Conservation (phyloP, 1,140 invertebrate species). For the Zaprionus tsacasi region DNA sequence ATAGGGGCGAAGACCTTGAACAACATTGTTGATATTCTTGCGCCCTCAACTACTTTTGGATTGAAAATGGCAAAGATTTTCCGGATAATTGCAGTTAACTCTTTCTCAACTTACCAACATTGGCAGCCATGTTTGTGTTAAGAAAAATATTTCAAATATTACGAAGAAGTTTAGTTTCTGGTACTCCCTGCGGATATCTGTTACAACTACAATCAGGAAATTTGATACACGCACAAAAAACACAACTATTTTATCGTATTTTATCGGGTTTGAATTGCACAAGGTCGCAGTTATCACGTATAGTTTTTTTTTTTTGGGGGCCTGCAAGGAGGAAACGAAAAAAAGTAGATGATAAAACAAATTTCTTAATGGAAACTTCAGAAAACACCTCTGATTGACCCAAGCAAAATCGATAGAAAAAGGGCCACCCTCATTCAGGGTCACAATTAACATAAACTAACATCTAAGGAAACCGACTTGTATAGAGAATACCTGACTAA, state of each 20-base stretch:
- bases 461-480: not conserved
- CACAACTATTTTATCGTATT: not conserved
- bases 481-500: not conserved
- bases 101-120: conserved; percentile 34
- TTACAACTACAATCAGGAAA: not conserved
- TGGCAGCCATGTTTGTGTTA: not conserved
- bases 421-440: not conserved
- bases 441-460: not conserved
- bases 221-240: not conserved
- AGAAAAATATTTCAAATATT: not conserved
- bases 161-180: not conserved
- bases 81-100: conserved; percentile 9
- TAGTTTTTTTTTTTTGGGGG: not conserved
- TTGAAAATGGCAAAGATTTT: too few relatives aligned
- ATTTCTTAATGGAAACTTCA: not conserved
- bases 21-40: not conserved
- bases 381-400: conserved; percentile 3
- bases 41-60: too few relatives aligned
- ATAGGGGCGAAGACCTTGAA: conserved; percentile 19
- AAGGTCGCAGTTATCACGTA: not conserved
- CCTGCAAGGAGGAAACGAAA: not conserved
- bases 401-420: conserved; percentile 2
- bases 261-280: not conserved
- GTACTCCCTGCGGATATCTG: not conserved
- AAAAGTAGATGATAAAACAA: conserved; percentile 15